Percentiles rank a stretch among this genome's conserved stretches.
phyloP scores from a whole-genome alignment of 2,113 vertebrate genomes.

The Columbina picui region DNA sequence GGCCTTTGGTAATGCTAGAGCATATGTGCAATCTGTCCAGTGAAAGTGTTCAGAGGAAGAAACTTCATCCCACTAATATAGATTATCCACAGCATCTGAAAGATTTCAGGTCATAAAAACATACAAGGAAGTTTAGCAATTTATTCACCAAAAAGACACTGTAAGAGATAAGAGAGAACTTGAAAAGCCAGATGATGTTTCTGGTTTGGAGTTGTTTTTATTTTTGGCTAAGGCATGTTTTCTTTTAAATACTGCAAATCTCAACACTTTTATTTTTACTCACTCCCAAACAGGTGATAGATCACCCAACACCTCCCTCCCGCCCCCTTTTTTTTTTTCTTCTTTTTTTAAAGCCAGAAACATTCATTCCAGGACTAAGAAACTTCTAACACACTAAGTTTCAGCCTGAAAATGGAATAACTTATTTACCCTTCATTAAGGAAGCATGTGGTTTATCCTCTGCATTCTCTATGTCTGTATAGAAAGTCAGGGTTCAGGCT shows the following conservation, averaged over 20 bases:
- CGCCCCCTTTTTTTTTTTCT: rapidly evolving
- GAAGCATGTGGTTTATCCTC: background rate
- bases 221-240: background rate
- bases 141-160: background rate
- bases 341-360: background rate
- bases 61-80: background rate
- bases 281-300: background rate
- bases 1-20: slow-evolving; percentile 3
- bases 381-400: background rate
- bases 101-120: background rate
- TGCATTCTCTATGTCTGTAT: background rate
- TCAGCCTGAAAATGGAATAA: background rate
- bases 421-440: background rate
- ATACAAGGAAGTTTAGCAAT: background rate
- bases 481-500: background rate
- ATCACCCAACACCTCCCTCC: too few species aligned
- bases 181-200: background rate
- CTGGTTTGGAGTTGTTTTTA: background rate
- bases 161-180: background rate
- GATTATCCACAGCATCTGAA: background rate
- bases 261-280: background rate
- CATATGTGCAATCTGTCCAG: background rate
- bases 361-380: background rate
- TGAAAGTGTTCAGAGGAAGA: background rate
- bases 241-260: background rate